These are phyloP conservation scores for Oostethus manadensis DNA, from an alignment of 2,113 vertebrate genomes.

Conservation along the genomic window DNA sequence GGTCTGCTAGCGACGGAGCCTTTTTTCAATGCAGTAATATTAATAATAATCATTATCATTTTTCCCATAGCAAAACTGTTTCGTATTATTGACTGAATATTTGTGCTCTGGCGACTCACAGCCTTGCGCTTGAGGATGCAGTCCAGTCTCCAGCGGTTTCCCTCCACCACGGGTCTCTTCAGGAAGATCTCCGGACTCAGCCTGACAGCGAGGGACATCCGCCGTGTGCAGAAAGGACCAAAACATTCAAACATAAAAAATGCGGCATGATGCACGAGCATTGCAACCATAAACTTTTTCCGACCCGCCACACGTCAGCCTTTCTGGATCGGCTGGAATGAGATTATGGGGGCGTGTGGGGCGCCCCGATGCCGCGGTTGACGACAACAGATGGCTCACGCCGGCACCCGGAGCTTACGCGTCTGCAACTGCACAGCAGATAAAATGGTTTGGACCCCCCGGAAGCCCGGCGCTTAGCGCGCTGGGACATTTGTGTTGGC, in stretches of 20 bases:
- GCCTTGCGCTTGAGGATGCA: constrained; percentile 91
- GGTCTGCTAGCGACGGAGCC: too few species aligned
- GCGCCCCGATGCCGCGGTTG: background rate
- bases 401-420: constrained; percentile 23
- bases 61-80: too few species aligned
- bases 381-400: constrained; percentile 18
- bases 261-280: too few species aligned
- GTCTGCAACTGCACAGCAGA: constrained; percentile 15
- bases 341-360: background rate
- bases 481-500: constrained; percentile 1
- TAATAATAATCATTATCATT: too few species aligned
- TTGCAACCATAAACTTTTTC: too few species aligned
- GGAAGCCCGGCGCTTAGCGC: constrained; percentile 35
- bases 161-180: constrained; percentile 93
- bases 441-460: constrained; percentile 37
- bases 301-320: too few species aligned
- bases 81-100: too few species aligned
- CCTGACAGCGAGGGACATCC: constrained; percentile 49
- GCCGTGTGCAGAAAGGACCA: background rate
- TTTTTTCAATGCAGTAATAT: too few species aligned
- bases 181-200: constrained; percentile 97
- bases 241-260: too few species aligned
- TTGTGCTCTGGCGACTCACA: too few species aligned
- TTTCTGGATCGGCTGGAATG: background rate
- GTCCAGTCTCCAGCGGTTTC: constrained; percentile 92